phyloP scores from a whole-genome alignment of 37 sponge, comb jelly and placozoan species.

The Ianthella basta region DNA sequence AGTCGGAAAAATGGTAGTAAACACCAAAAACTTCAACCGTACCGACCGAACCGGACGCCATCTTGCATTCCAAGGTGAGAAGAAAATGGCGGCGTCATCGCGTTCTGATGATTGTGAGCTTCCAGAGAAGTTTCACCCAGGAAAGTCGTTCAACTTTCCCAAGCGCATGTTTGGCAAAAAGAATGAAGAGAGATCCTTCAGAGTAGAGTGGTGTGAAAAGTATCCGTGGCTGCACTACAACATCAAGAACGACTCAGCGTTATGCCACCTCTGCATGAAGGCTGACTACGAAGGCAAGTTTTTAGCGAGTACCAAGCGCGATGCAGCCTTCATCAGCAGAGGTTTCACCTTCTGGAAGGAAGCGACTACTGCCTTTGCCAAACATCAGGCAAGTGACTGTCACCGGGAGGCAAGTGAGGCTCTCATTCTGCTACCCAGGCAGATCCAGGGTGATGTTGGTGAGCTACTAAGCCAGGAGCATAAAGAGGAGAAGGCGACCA shows the following conservation, averaged over 20 bases:
- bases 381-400: slow-evolving; percentile 66
- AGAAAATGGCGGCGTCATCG: too few relatives aligned
- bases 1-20: too few relatives aligned
- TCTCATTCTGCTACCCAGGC: slow-evolving; percentile 39
- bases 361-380: slow-evolving; percentile 64
- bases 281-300: slow-evolving; percentile 44
- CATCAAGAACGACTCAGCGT: not conserved
- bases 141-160: slow-evolving; percentile 19
- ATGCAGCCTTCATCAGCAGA: slow-evolving; percentile 63
- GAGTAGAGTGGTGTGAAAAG: not conserved
- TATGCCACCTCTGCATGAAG: slow-evolving; percentile 58
- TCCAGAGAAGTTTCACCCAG: slow-evolving; percentile 38
- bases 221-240: slow-evolving; percentile 28
- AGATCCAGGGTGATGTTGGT: slow-evolving; percentile 51
- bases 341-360: slow-evolving; percentile 83
- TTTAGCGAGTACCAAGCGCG: slow-evolving; percentile 52
- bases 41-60: too few relatives aligned
- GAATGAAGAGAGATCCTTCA: slow-evolving; percentile 36
- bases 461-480: slow-evolving; percentile 51
- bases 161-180: slow-evolving; percentile 30
- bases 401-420: slow-evolving; percentile 78
- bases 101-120: too few relatives aligned
- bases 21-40: too few relatives aligned
- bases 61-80: too few relatives aligned
- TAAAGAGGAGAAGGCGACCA: slow-evolving; percentile 43